Conservation (phyloP, 1,140 invertebrate genomes). For the Panagrolaimus sp. region DNA sequence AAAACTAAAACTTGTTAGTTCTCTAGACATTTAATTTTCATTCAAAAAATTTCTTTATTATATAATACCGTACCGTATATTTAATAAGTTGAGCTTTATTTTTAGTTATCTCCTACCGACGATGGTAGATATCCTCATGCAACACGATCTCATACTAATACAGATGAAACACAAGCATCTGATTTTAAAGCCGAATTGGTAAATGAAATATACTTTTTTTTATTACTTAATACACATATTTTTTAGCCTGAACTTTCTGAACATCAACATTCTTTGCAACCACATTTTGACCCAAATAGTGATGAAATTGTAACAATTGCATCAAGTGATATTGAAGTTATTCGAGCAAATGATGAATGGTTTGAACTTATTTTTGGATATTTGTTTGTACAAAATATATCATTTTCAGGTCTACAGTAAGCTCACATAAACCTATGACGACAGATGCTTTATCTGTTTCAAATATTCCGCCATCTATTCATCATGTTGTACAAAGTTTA, state of each 20-base stretch:
- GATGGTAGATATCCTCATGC: not conserved
- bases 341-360: conserved; percentile 23
- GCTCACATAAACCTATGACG: not conserved
- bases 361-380: too few species aligned
- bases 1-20: not conserved
- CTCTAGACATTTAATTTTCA: too few species aligned
- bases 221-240: too few species aligned
- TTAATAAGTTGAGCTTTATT: not conserved
- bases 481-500: not conserved
- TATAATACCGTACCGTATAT: too few species aligned
- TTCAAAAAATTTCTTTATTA: too few species aligned
- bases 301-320: conserved; percentile 23
- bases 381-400: too few species aligned
- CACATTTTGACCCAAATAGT: not conserved
- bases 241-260: conserved; percentile 1
- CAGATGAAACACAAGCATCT: conserved; percentile 5
- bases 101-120: not conserved
- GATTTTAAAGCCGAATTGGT: not conserved
- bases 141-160: not conserved
- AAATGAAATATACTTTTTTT: conserved; percentile 3
- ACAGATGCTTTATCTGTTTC: not conserved
- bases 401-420: not conserved
- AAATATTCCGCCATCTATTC: not conserved
- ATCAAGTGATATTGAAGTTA: conserved; percentile 27
- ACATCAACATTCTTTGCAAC: conserved; percentile 9